Base-by-base conservation (phyloP, 1,140 invertebrate species). In the Vanessa atalanta region DNA sequence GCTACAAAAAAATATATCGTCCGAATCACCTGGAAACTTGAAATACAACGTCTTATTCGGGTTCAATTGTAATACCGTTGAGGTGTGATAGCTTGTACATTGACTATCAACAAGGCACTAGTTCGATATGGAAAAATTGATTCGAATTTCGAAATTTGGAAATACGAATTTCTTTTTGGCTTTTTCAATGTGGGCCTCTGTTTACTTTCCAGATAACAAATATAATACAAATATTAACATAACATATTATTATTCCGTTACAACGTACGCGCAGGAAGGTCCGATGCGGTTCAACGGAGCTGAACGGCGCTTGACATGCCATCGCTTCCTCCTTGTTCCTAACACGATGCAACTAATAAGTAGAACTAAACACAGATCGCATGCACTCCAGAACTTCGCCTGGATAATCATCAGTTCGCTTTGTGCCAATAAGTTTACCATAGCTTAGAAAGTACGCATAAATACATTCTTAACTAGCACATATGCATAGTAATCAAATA, bases 261-360 rank as follows among this genome's bases (percentile, higher is more conserved):
- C 81, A 81, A 75, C 64, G 74, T 60, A 71, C 63, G 82, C 79
- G 73, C 84, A 86, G 88, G 88, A 86, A 82, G 84, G 83, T 66
- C 77, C 63, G 87, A 82, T 78, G 84, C 88, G 88, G 86, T 87
- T 85, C 90, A 89, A 78, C 85, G 90, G 83, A 90, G 90, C 90
- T 87, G 85, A 90, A 90, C 90, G 86, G 64, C 79, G 74, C 74
- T 83, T 75, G 80, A 82, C 82, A 81, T 81, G 71, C 72, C 80
- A 80, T 78, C 78, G 72, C 83, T 82, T 83, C 78, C 70, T 79
- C 82, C 79, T 73, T 78, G 81, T 74, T 79, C 80, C 77, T 61
- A 66, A 73, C 60, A 80, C 64, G 72, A 76, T 73, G 74, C 70
- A 75, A 77, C 70, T 75, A 78, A 77, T 75, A 47, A 77, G 31